Conservation (phyloP, 2,113 vertebrate species). For the Serilophus lunatus region DNA sequence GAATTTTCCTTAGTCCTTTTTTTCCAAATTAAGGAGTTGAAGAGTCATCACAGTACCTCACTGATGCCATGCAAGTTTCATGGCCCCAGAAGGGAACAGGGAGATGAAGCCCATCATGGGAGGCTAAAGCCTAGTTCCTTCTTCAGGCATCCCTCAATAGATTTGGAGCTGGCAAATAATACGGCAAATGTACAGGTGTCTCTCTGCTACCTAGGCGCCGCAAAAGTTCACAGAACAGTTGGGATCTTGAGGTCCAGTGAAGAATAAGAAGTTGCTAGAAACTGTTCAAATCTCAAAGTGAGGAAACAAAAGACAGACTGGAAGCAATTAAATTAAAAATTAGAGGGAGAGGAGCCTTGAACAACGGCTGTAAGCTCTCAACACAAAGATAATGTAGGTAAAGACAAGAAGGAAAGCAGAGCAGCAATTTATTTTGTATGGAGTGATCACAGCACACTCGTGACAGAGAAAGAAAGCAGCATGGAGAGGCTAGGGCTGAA, state of each 20-base stretch:
- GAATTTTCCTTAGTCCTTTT: neutral
- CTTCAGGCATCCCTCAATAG: neutral
- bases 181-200: fast-evolving
- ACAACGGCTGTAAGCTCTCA: neutral
- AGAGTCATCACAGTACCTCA: neutral
- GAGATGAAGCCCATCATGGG: neutral
- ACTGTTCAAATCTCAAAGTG: neutral
- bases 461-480: neutral
- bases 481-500: neutral
- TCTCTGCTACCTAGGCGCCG: neutral
- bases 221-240: neutral
- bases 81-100: neutral
- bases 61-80: neutral
- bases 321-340: neutral
- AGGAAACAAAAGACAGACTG: neutral
- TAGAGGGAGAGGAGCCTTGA: neutral
- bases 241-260: neutral
- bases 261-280: neutral
- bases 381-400: neutral
- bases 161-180: neutral
- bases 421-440: neutral
- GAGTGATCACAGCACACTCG: neutral
- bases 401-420: neutral
- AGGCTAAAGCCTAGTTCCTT: neutral
- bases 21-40: neutral